phyloP scores from a whole-genome alignment of 2,888 invertebrate species.

The Drosophila ustulata region DNA sequence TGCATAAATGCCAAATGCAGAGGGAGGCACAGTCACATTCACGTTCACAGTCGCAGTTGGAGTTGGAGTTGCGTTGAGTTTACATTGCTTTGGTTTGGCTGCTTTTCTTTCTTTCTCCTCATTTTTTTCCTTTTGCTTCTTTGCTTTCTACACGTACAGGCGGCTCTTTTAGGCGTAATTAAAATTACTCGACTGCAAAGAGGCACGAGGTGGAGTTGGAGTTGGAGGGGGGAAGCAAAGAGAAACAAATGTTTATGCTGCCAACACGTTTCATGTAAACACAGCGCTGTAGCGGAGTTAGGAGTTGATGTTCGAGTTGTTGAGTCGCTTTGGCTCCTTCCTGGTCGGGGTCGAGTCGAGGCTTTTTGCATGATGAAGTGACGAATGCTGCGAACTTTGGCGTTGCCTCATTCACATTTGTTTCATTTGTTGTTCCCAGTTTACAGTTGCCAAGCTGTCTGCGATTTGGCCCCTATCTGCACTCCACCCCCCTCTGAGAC shows the following conservation, averaged over 20 bases:
- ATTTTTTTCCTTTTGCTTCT: constrained; percentile 17
- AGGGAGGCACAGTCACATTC: constrained; percentile 4
- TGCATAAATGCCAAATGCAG: constrained; percentile 64
- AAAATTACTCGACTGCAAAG: constrained; percentile 75
- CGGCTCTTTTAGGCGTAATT: constrained; percentile 81
- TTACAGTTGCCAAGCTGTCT: constrained; percentile 58
- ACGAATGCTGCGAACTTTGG: constrained; percentile 59
- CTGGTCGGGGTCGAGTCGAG: constrained; percentile 38
- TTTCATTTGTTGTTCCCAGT: constrained; percentile 39
- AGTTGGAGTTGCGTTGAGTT: constrained; percentile 13
- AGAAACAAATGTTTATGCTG: constrained; percentile 71
- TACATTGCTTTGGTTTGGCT: constrained; percentile 31
- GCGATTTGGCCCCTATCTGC: constrained; percentile 16
- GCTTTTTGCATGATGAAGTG: constrained; percentile 74
- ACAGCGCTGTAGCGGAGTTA: constrained; percentile 27
- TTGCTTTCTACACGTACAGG: constrained; percentile 65
- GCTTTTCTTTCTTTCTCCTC: constrained; percentile 36
- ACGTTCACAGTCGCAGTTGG: background rate
- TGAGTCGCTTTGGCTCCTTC: constrained; percentile 33
- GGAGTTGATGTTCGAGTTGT: constrained; percentile 29
- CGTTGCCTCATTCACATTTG: constrained; percentile 44
- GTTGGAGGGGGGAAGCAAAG: background rate
- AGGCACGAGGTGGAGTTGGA: background rate
- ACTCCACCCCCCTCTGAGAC: background rate
- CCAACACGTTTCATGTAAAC: constrained; percentile 76